Base-by-base conservation (phyloP, 2,888 invertebrate species). In the Stomorhina lunata region DNA sequence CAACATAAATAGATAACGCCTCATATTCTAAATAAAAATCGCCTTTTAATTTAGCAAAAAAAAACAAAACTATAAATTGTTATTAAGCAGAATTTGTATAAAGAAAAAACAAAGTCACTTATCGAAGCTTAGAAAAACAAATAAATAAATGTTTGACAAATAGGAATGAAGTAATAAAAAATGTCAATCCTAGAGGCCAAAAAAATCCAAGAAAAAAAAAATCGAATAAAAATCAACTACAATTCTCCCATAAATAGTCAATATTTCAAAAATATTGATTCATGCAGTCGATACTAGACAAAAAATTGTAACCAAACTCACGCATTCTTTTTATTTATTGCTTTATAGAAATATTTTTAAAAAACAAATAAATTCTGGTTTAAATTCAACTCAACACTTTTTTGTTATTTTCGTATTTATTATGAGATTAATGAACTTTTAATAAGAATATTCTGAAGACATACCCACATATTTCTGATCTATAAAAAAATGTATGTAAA, bases 361-460 rank as follows among this genome's bases (percentile, higher is more conserved):
- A n/a, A n/a, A 71, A 22, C 25, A 34, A 32, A 17, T 15, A n/a
- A n/a, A 59, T 50, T 53, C 29, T 48, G 57, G 57, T 59, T 59
- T 17, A 7, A n/a, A 59, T 59, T 59, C 50, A n/a, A 40, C 15
- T 59, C 29, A 50, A 40, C 68, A 57, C 27, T 79, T 71, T 17
- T 71, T 61, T 61, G 10, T 63, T 43, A 5, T 79, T 75, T 53
- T 34, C 25, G n/a, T 61, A 57, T 27, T 5, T 45, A 37, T 69
- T 72, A 80, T 77, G 83, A 77, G 83, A 80, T 80, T 77, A 83
- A 80, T 83, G 83, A 80, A 77, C 83, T 83, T 68, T 71, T 50
- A 79, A 45, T 68, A 65, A 79, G 37, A 72, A 65, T 37, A 22
- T 57, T 43, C 29, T 6, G 40, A 32, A 27, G 69, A 9, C 34